Percentiles rank a stretch among this genome's conserved stretches.
phyloP scores from a whole-genome alignment of 2,888 invertebrate genomes.

The Amphipyra berbera region DNA sequence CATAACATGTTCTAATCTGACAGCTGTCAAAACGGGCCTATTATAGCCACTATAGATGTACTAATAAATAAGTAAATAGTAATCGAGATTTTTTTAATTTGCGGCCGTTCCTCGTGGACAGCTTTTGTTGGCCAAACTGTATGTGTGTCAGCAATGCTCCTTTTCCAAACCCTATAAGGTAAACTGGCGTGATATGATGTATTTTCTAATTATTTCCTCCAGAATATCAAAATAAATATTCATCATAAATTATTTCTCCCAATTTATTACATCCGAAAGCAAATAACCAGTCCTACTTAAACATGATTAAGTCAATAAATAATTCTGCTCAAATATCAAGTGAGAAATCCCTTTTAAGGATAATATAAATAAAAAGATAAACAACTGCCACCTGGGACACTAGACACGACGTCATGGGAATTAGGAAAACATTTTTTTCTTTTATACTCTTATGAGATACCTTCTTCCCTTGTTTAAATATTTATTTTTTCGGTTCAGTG shows the following conservation, averaged over 20 bases:
- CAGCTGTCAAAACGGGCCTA: too few species aligned
- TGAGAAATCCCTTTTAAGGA: slow-evolving; percentile 16
- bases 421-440: slow-evolving; percentile 11
- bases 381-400: slow-evolving; percentile 26
- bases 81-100: too few species aligned
- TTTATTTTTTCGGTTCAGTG: slow-evolving; percentile 38
- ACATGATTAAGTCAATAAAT: slow-evolving; percentile 28
- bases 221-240: neutral
- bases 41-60: too few species aligned
- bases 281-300: slow-evolving; percentile 11
- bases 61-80: too few species aligned
- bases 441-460: slow-evolving; percentile 7
- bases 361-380: slow-evolving; percentile 34
- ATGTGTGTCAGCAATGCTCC: too few species aligned
- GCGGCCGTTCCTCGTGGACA: too few species aligned
- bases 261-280: slow-evolving; percentile 14
- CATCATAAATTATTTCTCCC: slow-evolving; percentile 1
- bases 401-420: slow-evolving; percentile 26
- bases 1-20: too few species aligned
- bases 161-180: too few species aligned
- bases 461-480: slow-evolving; percentile 24
- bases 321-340: slow-evolving; percentile 15
- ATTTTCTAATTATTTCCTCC: too few species aligned
- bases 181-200: too few species aligned
- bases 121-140: too few species aligned